Evolutionary conservation across 2,113 vertebrate genomes (phyloP).

Genomic region (Corythornis madagascariensis): DNA sequence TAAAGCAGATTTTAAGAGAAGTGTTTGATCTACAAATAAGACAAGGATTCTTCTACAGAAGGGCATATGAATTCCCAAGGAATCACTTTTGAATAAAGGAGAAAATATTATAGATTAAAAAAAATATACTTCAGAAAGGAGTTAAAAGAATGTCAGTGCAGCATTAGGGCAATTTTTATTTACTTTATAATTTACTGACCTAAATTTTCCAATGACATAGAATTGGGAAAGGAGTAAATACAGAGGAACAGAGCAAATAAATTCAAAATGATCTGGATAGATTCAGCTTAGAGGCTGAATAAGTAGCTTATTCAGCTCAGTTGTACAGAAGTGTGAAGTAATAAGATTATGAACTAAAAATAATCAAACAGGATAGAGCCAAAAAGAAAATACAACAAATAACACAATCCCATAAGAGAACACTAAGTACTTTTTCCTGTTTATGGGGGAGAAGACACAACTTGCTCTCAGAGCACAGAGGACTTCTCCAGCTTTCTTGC

Average conservation of each 20-base stretch:
- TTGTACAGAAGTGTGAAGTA: conserved; percentile 76
- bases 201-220: conserved; percentile 49
- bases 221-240: conserved; percentile 45
- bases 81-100: background rate
- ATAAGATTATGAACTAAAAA: conserved; percentile 78
- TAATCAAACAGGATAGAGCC: conserved; percentile 45
- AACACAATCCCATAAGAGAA: conserved; percentile 19
- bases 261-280: conserved; percentile 64
- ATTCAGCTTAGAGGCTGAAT: conserved; percentile 65
- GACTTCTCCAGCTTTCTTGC: fast-evolving
- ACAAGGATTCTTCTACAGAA: background rate
- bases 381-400: conserved; percentile 70
- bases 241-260: conserved; percentile 65
- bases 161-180: background rate
- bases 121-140: background rate
- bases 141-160: background rate
- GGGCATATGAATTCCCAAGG: background rate
- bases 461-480: background rate
- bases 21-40: background rate
- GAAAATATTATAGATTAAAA: background rate
- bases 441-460: background rate
- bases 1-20: background rate
- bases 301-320: conserved; percentile 79
- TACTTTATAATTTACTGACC: conserved; percentile 52
- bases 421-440: background rate